These are phyloP conservation scores for Sporophila hypoxantha DNA, from an alignment of 2,113 vertebrate genomes.

Conservation along the genomic window DNA sequence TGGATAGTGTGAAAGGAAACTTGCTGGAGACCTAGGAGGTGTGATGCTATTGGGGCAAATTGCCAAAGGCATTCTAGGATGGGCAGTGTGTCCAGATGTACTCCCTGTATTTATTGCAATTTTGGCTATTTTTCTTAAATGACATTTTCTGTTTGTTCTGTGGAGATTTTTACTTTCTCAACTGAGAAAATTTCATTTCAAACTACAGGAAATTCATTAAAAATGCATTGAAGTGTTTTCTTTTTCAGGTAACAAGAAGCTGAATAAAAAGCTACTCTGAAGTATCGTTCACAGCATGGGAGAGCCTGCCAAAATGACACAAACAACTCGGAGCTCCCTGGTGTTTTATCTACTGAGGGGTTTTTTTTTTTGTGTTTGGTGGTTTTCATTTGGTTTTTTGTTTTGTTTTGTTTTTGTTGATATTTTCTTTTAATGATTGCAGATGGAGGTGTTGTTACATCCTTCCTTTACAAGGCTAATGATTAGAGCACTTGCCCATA, in stretches of 20 bases:
- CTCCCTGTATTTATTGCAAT: background rate
- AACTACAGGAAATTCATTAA: background rate
- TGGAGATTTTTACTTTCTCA: background rate
- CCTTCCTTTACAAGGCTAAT: background rate
- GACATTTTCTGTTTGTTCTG: background rate
- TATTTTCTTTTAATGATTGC: background rate
- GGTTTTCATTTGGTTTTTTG: background rate
- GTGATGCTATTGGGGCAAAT: background rate
- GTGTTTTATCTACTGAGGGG: background rate
- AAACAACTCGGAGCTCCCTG: accelerated
- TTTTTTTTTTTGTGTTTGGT: background rate
- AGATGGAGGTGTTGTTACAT: background rate
- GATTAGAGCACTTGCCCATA: background rate
- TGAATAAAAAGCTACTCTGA: conserved; percentile 14
- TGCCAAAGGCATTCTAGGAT: background rate
- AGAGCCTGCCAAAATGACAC: background rate
- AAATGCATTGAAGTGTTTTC: conserved; percentile 28
- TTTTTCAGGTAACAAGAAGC: conserved; percentile 21
- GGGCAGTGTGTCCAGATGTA: background rate
- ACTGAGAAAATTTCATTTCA: background rate
- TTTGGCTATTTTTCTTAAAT: background rate
- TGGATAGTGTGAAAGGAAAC: background rate
- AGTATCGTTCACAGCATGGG: background rate
- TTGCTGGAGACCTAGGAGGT: background rate
- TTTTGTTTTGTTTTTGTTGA: background rate